Evolutionary conservation across 2,113 vertebrate genomes (phyloP).

Genomic region (Stictonetta naevosa): DNA sequence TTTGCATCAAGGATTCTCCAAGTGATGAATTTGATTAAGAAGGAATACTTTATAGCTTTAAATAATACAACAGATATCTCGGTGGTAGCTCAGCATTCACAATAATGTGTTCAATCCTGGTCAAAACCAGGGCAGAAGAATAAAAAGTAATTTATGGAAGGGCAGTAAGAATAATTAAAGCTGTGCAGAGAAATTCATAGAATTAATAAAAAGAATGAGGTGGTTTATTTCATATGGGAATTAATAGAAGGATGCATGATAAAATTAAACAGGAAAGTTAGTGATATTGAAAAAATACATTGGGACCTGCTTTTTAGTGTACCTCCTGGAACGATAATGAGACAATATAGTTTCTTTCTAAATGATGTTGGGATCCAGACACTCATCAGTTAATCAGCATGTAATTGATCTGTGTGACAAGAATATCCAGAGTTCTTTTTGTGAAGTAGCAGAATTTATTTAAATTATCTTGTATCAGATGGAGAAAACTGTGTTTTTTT

Average conservation of each 20-base stretch:
- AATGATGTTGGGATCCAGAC: background rate
- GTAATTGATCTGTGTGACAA: background rate
- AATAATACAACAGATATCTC: background rate
- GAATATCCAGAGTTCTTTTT: background rate
- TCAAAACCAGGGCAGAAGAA: background rate
- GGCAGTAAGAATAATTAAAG: background rate
- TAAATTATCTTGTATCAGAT: background rate
- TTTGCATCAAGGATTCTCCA: background rate
- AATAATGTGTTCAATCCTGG: background rate
- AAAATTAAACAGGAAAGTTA: background rate
- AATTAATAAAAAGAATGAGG: background rate
- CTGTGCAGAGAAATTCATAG: background rate
- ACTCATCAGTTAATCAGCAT: background rate
- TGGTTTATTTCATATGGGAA: background rate
- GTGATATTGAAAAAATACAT: background rate
- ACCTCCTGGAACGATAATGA: background rate
- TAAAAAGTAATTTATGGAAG: background rate
- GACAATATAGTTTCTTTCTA: rapidly evolving
- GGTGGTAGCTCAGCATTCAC: background rate
- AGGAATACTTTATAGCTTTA: background rate
- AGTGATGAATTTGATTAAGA: background rate
- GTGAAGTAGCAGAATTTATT: background rate
- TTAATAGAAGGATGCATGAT: background rate
- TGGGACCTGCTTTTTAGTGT: background rate
- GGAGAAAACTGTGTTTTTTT: background rate